phyloP scores from a whole-genome alignment of 64 coral and sea anemone species.

The Acropora yongei region DNA sequence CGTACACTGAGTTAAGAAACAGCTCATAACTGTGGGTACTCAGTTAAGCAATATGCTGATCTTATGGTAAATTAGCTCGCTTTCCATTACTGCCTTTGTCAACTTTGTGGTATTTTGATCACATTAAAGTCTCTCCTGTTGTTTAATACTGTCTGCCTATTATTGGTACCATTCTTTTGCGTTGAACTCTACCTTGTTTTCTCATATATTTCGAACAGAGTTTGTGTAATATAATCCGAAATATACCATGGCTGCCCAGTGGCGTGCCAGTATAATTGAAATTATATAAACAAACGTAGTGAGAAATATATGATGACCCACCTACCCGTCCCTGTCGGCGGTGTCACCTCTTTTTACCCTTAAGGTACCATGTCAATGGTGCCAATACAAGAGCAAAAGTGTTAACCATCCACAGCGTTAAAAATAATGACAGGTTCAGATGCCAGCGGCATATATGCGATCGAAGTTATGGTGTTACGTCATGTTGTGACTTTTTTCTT shows the following conservation, averaged over 20 bases:
- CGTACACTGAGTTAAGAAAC: conserved; percentile 1
- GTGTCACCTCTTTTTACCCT: not conserved
- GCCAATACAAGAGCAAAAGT: not conserved
- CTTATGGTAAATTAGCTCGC: no score
- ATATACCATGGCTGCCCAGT: not conserved
- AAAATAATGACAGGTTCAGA: not conserved
- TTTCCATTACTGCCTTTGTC: not conserved
- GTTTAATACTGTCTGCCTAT: not conserved
- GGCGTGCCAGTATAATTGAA: no score
- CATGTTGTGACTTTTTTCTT: not conserved
- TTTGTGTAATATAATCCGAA: conserved; percentile 21
- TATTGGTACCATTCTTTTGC: conserved; percentile 2
- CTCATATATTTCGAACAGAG: conserved; percentile 12
- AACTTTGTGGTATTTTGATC: conserved; percentile 50
- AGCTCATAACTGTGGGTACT: conserved; percentile 17
- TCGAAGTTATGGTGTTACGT: not conserved
- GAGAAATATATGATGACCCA: not conserved
- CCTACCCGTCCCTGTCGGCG: not conserved
- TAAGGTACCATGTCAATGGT: not conserved
- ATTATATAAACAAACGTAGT: not conserved
- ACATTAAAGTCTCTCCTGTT: not conserved
- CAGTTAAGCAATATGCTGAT: no score
- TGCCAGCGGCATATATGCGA: not conserved
- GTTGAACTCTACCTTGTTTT: conserved; percentile 23
- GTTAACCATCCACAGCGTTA: not conserved